phyloP scores from a whole-genome alignment of 2,888 invertebrate species.

The Oscheius myriophilus region DNA sequence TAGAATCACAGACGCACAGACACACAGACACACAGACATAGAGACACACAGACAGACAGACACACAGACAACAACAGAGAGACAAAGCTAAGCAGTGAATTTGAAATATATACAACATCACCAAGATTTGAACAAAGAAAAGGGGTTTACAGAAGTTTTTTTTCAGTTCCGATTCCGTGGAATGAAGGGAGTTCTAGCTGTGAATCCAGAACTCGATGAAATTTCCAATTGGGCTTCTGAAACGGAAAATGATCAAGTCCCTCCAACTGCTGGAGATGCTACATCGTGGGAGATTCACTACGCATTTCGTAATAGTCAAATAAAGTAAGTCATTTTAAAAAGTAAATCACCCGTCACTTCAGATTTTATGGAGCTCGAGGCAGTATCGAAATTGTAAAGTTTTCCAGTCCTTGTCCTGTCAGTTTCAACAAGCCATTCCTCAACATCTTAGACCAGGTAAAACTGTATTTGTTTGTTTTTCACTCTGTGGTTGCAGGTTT shows the following conservation, averaged over 20 bases:
- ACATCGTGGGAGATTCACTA: slow-evolving; percentile 21
- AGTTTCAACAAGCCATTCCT: slow-evolving; percentile 71
- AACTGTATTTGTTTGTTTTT: neutral
- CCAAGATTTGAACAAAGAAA: too few relatives aligned
- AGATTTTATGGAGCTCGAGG: slow-evolving; percentile 30
- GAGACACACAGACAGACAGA: too few relatives aligned
- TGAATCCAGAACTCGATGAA: slow-evolving; percentile 60
- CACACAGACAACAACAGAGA: too few relatives aligned
- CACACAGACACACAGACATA: too few relatives aligned
- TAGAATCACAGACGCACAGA: too few relatives aligned
- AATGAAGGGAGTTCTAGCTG: slow-evolving; percentile 66
- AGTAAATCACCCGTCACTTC: too few relatives aligned
- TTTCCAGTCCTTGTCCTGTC: slow-evolving; percentile 55
- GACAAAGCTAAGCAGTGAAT: too few relatives aligned
- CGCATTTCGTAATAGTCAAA: slow-evolving; percentile 4
- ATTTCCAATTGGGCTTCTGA: slow-evolving; percentile 9
- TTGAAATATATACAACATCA: too few relatives aligned
- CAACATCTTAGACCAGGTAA: slow-evolving; percentile 68
- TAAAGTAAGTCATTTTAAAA: slow-evolving; percentile 15
- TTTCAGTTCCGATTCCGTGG: slow-evolving; percentile 67
- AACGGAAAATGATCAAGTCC: neutral
- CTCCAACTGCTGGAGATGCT: slow-evolving; percentile 11
- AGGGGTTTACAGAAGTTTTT: neutral
- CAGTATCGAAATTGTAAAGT: slow-evolving; percentile 64
- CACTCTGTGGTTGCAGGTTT: slow-evolving; percentile 15